Conservation (phyloP, 2,888 invertebrate species). For the Tetragonula carbonaria region DNA sequence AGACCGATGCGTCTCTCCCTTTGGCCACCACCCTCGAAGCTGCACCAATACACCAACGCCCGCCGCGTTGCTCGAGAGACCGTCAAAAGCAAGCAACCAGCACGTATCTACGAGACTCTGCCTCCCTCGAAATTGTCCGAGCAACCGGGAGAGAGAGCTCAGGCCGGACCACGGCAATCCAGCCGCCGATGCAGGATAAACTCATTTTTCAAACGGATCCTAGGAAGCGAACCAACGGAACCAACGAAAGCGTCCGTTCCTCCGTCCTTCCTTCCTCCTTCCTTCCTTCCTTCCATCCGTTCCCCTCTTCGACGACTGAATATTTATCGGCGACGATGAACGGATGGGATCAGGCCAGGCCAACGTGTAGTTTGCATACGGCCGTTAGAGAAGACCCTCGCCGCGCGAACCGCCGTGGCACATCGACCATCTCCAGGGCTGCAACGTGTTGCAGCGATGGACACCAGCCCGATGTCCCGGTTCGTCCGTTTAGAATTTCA, state of each 20-base stretch:
- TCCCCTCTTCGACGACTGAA: constrained; percentile 38
- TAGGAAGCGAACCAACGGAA: constrained; percentile 26
- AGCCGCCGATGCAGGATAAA: constrained; percentile 41
- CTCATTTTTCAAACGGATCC: constrained; percentile 55
- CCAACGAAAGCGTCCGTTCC: constrained; percentile 12
- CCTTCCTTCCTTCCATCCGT: neutral
- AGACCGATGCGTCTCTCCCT: constrained; percentile 73
- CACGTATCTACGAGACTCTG: constrained; percentile 47
- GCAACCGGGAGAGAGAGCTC: constrained; percentile 23
- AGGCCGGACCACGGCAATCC: constrained; percentile 2
- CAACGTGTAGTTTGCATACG: constrained; percentile 40
- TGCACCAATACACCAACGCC: constrained; percentile 61
- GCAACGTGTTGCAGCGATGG: constrained; percentile 46
- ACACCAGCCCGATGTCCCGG: constrained; percentile 10
- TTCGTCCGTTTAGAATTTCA: constrained; percentile 50
- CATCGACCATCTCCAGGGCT: constrained; percentile 23
- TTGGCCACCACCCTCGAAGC: constrained; percentile 67
- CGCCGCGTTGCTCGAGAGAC: constrained; percentile 57
- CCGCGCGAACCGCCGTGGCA: constrained; percentile 4
- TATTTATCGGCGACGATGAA: constrained; percentile 58
- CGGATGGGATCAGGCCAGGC: constrained; percentile 21
- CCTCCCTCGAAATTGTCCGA: constrained; percentile 57
- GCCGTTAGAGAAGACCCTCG: constrained; percentile 4
- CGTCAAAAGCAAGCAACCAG: constrained; percentile 67
- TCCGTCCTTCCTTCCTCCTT: constrained; percentile 6